A percentile compares a stretch with the other conserved stretches of the same genome.
phyloP scores from a whole-genome alignment of 2,113 vertebrate species.

The Thalassarche chlororhynchos region DNA sequence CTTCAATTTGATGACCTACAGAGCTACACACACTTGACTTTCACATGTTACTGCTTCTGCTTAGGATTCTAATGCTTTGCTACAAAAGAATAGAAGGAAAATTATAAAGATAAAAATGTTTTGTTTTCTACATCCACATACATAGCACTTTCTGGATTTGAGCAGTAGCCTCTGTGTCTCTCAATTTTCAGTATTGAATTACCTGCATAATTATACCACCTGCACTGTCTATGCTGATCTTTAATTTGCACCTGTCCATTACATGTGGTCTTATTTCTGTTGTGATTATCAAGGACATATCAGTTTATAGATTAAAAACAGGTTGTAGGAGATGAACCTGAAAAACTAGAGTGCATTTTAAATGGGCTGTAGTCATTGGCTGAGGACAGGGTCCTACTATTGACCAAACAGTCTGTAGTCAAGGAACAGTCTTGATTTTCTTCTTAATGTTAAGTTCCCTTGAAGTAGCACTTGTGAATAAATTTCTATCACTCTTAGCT shows the following conservation, averaged over 20 bases:
- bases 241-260: not conserved
- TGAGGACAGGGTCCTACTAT: not conserved
- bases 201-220: not conserved
- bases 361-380: not conserved
- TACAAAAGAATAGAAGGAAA: not conserved
- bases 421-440: not conserved
- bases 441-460: not conserved
- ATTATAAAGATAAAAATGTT: not conserved
- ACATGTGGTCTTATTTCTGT: not conserved
- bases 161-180: not conserved
- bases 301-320: not conserved
- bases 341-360: not conserved
- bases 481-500: not conserved
- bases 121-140: not conserved
- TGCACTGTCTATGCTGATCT: not conserved
- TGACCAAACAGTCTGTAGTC: not conserved
- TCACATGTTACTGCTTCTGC: not conserved
- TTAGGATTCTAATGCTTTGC: not conserved
- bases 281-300: not conserved
- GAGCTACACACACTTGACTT: not conserved
- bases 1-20: not conserved
- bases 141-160: not conserved
- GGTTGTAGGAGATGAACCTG: not conserved
- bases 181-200: not conserved
- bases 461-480: not conserved